Percentiles rank a stretch among this genome's conserved stretches.
Evolutionary conservation across 2,888 invertebrate genomes (phyloP).

Genomic region (Patella pellucida): DNA sequence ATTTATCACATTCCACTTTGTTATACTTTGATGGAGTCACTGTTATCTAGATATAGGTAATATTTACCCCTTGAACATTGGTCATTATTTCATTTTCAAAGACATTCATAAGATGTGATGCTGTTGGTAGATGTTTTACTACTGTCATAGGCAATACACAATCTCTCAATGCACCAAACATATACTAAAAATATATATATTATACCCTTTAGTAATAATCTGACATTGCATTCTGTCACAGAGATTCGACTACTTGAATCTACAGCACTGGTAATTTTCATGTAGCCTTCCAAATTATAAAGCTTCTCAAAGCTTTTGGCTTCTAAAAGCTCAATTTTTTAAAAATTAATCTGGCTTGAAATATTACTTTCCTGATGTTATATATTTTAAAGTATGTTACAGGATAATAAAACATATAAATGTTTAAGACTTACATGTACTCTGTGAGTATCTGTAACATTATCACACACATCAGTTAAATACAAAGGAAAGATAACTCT

Average conservation of each 20-base stretch:
- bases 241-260: too few relatives aligned
- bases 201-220: too few relatives aligned
- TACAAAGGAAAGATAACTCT: conserved; percentile 83
- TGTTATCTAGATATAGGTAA: not conserved
- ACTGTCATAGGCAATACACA: conserved; percentile 67
- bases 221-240: too few relatives aligned
- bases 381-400: too few relatives aligned
- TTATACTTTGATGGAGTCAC: not conserved
- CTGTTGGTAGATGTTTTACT: conserved; percentile 64
- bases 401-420: not conserved
- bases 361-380: too few relatives aligned
- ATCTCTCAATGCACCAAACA: conserved; percentile 73
- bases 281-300: too few relatives aligned
- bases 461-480: conserved; percentile 80
- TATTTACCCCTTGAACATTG: conserved; percentile 65
- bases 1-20: not conserved
- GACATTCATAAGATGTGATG: conserved; percentile 58
- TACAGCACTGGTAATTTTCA: too few relatives aligned
- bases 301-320: too few relatives aligned
- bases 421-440: conserved; percentile 73
- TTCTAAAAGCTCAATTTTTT: too few relatives aligned
- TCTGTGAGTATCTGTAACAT: conserved; percentile 78
- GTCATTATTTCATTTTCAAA: conserved; percentile 65
- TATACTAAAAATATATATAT: conserved; percentile 70
- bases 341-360: too few relatives aligned